Evolutionary conservation across 53 echinoderm and acorn worm genomes (phyloP).

Genomic region (Echinometra lucunter): DNA sequence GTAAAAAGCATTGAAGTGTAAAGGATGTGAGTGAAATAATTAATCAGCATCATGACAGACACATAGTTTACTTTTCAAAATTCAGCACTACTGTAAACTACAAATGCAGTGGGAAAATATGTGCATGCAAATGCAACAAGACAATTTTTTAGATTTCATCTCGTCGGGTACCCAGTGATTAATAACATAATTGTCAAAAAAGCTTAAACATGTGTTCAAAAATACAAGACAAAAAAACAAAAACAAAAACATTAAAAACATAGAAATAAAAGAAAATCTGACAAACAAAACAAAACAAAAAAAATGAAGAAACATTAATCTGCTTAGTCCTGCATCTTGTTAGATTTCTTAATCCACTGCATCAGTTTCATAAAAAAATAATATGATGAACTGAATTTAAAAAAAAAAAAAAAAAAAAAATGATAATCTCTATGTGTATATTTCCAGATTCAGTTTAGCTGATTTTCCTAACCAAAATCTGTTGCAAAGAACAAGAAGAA

Average conservation of each 20-base stretch:
- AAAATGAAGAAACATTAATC: background rate
- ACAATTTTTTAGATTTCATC: background rate
- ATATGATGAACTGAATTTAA: background rate
- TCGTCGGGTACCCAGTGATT: background rate
- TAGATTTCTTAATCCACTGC: background rate
- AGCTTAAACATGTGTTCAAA: background rate
- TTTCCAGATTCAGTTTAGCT: background rate
- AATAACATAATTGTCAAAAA: background rate
- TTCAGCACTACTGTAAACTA: no score
- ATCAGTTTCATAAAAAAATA: background rate
- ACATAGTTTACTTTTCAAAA: no score
- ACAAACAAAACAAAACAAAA: no score
- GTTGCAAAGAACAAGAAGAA: no score
- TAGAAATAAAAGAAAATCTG: no score
- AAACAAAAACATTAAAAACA: background rate
- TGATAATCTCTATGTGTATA: background rate
- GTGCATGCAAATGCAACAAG: no score
- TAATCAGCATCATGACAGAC: no score
- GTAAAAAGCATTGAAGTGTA: background rate
- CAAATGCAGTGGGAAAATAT: no score
- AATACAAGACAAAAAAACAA: background rate
- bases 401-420: background rate
- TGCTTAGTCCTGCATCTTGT: background rate
- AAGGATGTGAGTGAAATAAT: background rate
- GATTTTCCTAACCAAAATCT: no score